Evolutionary conservation across 2,113 vertebrate species (phyloP).

Genomic region (Vireo altiloquus): DNA sequence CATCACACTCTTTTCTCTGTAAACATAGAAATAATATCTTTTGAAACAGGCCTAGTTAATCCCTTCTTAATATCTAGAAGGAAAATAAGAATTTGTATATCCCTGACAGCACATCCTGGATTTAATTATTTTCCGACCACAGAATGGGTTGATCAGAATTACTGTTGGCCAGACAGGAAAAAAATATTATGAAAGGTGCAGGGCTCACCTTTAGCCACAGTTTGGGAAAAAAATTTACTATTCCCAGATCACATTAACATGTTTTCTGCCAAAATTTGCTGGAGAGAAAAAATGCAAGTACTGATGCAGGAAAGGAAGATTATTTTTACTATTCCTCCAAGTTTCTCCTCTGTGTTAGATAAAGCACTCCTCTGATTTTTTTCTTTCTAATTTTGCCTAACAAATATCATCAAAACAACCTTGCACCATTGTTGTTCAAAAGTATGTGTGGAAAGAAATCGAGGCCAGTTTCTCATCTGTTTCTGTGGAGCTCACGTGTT

Average conservation of each 20-base stretch:
- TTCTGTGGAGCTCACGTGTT: not conserved
- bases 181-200: not conserved
- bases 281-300: not conserved
- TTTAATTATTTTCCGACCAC: slow-evolving; percentile 48
- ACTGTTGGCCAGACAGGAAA: not conserved
- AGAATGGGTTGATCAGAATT: slow-evolving; percentile 51
- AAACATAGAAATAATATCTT: slow-evolving; percentile 48
- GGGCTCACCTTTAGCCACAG: not conserved
- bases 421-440: fast-evolving
- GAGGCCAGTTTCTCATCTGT: not conserved
- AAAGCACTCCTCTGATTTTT: not conserved
- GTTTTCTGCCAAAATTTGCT: not conserved
- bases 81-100: slow-evolving; percentile 54
- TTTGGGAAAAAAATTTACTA: not conserved
- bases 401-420: not conserved
- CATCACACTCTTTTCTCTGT: not conserved
- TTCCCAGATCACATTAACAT: not conserved
- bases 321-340: not conserved
- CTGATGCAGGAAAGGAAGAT: not conserved
- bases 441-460: not conserved
- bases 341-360: not conserved
- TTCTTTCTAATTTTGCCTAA: not conserved
- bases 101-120: slow-evolving; percentile 21
- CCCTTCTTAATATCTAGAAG: slow-evolving; percentile 28
- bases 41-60: slow-evolving; percentile 44